Evolutionary conservation across 2,888 invertebrate genomes (phyloP), one percentile per base, ranked within the genome.

Genomic region (Habrosyne pyritoides): DNA sequence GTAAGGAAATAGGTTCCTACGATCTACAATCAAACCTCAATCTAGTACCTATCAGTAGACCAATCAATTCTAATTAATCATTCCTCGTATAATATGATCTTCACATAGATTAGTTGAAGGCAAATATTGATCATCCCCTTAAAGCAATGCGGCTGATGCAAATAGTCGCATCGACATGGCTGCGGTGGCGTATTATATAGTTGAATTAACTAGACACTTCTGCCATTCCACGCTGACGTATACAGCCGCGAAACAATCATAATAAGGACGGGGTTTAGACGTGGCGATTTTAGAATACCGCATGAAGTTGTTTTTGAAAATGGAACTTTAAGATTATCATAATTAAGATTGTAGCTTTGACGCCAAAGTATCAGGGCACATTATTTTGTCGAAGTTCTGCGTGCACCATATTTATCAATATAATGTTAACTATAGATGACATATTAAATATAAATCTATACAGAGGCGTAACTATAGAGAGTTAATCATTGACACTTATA

Each of bases 201-300:
- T 14, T 49, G 28, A 49, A 49, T 49, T 49, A 49, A 28, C 49
- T 49, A 49, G 49, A 49, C 28, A 42, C 42, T 42, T 42, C 42
- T 42, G 49, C 28, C 28, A 49, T 49, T 18, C 49, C 49, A 10
- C 7, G 26, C 28, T 28, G 49, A 49, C 21, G 49, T 49, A 21
- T 28, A 49, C 21, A 49, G 14, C n/a, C 28, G 49, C 28, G 22
- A 14, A 49, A 24, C n/a, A 24, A 49, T 49, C 28, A 28, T 49
- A 49, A n/a, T 49, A 49, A 49, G 49, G 49, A 0, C 8, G 14
- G 18, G 14, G 28, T 42, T 10, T 21, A 28, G 18, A 49, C 12
- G 10, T 1, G 22, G 28, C 49, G 28, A 49, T 10, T 2, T 18
- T 10, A 18, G 18, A 18, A 14, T 33, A 33, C n/a, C 4, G n/a